phyloP scores from a whole-genome alignment of 2,113 vertebrate genomes.

The Mellivora capensis region DNA sequence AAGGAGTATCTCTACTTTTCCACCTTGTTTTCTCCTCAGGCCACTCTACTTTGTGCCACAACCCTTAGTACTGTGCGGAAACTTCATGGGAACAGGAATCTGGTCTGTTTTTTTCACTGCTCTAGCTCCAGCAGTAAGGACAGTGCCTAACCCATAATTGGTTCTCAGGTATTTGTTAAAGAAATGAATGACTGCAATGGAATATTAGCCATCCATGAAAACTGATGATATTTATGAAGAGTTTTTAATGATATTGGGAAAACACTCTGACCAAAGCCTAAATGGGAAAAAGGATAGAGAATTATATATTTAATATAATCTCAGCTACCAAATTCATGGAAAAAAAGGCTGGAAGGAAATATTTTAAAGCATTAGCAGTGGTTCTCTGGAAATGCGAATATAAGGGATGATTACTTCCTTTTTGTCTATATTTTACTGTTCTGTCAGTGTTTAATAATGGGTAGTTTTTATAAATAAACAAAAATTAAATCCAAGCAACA shows the following conservation, averaged over 20 bases:
- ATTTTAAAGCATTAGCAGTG: not conserved
- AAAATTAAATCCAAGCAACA: not conserved
- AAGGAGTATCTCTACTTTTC: not conserved
- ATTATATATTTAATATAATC: not conserved
- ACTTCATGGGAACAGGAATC: not conserved
- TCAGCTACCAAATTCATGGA: not conserved
- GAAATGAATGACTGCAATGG: not conserved
- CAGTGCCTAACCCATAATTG: not conserved
- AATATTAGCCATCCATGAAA: not conserved
- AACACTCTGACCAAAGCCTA: conserved; percentile 9
- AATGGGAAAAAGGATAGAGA: not conserved
- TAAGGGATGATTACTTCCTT: not conserved
- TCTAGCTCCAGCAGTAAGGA: not conserved
- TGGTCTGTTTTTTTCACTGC: not conserved
- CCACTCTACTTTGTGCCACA: not conserved
- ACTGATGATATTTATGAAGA: not conserved
- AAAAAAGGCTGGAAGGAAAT: not conserved
- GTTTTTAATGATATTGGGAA: not conserved
- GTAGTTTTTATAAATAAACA: not conserved
- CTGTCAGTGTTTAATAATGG: not conserved
- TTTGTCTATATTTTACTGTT: not conserved
- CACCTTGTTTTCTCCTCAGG: not conserved
- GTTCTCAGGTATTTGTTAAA: not conserved
- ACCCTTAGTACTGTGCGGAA: not conserved
- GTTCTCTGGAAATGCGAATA: not conserved